phyloP scores from a whole-genome alignment of 2,113 vertebrate genomes.

The Prolemur simus region DNA sequence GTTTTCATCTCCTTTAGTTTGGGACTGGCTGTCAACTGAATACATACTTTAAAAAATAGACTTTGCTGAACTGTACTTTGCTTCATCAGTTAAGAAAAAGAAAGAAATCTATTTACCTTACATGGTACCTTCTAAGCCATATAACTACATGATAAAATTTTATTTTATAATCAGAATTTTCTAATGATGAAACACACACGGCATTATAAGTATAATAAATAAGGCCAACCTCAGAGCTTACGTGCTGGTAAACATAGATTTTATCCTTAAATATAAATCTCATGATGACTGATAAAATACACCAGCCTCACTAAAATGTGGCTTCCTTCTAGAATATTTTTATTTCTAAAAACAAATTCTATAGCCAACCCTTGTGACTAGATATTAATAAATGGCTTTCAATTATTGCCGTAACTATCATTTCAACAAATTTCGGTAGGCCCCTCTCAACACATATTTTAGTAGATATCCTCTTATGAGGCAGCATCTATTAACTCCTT shows the following conservation, averaged over 20 bases:
- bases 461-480: background rate
- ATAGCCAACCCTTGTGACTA: background rate
- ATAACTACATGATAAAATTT: background rate
- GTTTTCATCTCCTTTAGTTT: constrained; percentile 58
- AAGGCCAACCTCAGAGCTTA: background rate
- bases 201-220: background rate
- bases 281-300: background rate
- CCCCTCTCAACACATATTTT: background rate
- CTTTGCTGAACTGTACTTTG: constrained; percentile 44
- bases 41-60: constrained; percentile 58
- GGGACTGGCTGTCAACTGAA: constrained; percentile 43
- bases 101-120: background rate
- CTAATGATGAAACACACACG: background rate
- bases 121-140: background rate
- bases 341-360: background rate
- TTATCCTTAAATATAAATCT: constrained; percentile 21
- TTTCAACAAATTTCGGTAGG: background rate
- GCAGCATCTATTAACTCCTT: background rate
- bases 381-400: background rate
- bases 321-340: background rate
- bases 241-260: background rate
- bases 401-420: background rate
- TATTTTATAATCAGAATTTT: background rate
- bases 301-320: background rate
- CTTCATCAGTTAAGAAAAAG: constrained; percentile 45